Conservation (phyloP, 2,888 invertebrate species). For the Abscondita cerata region DNA sequence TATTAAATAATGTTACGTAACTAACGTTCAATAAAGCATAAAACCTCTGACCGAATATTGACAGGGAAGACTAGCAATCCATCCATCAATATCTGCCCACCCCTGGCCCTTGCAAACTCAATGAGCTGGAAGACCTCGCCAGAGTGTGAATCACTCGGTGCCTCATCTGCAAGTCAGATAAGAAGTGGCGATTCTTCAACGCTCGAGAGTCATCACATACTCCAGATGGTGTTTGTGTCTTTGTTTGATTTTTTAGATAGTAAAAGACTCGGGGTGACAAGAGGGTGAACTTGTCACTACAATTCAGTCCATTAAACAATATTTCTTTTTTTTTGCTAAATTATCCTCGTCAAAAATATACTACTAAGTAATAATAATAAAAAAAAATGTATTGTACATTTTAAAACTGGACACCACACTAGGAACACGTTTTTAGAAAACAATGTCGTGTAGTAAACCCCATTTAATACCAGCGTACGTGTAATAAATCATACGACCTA, state of each 20-base stretch:
- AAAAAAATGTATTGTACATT: too few relatives aligned
- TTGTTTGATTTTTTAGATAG: slow-evolving; percentile 20
- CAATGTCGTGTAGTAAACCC: slow-evolving; percentile 26
- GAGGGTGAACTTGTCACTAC: slow-evolving; percentile 5
- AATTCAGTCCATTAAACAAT: slow-evolving; percentile 6
- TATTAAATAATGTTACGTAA: slow-evolving; percentile 15
- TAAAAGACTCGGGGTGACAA: slow-evolving; percentile 6
- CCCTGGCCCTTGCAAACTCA: slow-evolving; percentile 47
- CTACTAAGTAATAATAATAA: too few relatives aligned
- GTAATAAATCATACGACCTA: slow-evolving; percentile 28
- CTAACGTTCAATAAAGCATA: slow-evolving; percentile 22
- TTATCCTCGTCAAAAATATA: background rate
- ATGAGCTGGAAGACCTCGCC: slow-evolving; percentile 52
- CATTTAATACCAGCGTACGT: slow-evolving; percentile 26
- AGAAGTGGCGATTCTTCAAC: slow-evolving; percentile 45
- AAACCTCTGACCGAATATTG: slow-evolving; percentile 44
- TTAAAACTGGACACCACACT: background rate
- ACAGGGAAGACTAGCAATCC: slow-evolving; percentile 41
- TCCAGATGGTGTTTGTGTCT: slow-evolving; percentile 41
- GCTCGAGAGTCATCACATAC: slow-evolving; percentile 45
- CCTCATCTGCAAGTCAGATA: slow-evolving; percentile 56
- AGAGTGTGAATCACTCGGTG: slow-evolving; percentile 54
- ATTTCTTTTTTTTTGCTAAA: background rate
- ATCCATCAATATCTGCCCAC: slow-evolving; percentile 48
- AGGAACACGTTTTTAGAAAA: slow-evolving; percentile 12